Conservation (phyloP, 2,113 vertebrate species). For the Seriola rivoliana region DNA sequence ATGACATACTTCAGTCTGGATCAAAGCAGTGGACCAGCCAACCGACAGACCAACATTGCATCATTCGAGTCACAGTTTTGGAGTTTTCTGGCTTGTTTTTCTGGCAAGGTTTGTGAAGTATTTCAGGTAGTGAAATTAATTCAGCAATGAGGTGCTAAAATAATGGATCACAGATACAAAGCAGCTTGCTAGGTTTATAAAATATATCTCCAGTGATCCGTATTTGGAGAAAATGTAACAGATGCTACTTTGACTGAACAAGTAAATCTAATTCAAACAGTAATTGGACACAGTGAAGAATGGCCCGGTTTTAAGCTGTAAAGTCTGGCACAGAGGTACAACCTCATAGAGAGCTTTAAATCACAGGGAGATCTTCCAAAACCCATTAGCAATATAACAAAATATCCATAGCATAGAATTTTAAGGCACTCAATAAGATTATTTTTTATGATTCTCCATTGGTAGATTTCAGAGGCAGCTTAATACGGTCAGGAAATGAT, state of each 20-base stretch:
- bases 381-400: constrained; percentile 27
- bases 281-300: constrained; percentile 45
- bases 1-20: neutral
- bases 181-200: constrained; percentile 3
- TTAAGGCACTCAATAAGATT: constrained; percentile 21
- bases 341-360: constrained; percentile 3
- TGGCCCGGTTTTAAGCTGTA: constrained; percentile 1
- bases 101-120: neutral
- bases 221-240: constrained; percentile 17
- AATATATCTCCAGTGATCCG: constrained; percentile 17
- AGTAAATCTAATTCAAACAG: constrained; percentile 21
- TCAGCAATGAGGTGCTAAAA: neutral
- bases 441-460: constrained; percentile 13
- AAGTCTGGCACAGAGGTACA: neutral
- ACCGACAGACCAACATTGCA: neutral
- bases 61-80: neutral
- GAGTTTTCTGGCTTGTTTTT: too few relatives aligned
- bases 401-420: constrained; percentile 25
- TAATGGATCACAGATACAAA: neutral
- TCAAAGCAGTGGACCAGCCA: neutral
- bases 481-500: constrained; percentile 39
- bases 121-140: neutral
- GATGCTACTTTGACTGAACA: constrained; percentile 30
- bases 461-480: constrained; percentile 15
- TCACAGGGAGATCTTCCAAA: constrained; percentile 23